Base-by-base conservation (phyloP, 2,113 vertebrate species). In the Heloderma charlesbogerti region DNA sequence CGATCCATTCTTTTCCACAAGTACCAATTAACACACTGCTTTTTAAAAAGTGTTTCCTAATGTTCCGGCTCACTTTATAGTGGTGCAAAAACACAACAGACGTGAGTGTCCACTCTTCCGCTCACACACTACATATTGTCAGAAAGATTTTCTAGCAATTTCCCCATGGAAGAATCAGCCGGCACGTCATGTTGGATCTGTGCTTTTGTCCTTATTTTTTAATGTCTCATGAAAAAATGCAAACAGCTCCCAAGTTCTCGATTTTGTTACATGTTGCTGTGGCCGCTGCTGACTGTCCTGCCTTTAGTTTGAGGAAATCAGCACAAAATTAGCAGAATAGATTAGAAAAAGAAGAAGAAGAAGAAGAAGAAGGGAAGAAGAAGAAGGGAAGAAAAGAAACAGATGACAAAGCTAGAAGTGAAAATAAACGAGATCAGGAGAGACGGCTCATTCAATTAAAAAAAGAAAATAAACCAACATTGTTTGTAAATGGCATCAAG, bases 361-460 rank as follows among this genome's bases (percentile, higher is more conserved):
- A n/a, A n/a, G n/a, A n/a, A n/a, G n/a, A 20, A 7, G 15, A 60
- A 66, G 51, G n/a, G 29, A 48, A 72, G 6, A 60, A 72, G n/a
- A 20, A 7, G 15, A 60, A 66, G 51, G n/a, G 29, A 48, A 72
- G 6, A 60, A 72, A 51, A 31, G 78, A 83, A 88, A 1, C 82
- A 79, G 91, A 85, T 22, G 80, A 92, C 34, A 34, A 88, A 91
- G 85, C 4, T 2, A n/a, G 71, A 88, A 83, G 25, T 27, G 25
- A 40, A 63, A 88, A 84, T 43, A 63, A 83, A 54, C 2, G 79
- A 80, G 66, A 54, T 0, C 2, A 90, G 37, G 71, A 0, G 31
- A 90, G 27, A 45, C 15, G 22, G 48, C n/a, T 84, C 0, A 10
- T 54, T 79, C 77, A 18, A 51, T 54, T 81, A 54, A 80, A 88